Base-by-base conservation (phyloP, 2,888 invertebrate genomes). In the Zaprionus lineosus region DNA sequence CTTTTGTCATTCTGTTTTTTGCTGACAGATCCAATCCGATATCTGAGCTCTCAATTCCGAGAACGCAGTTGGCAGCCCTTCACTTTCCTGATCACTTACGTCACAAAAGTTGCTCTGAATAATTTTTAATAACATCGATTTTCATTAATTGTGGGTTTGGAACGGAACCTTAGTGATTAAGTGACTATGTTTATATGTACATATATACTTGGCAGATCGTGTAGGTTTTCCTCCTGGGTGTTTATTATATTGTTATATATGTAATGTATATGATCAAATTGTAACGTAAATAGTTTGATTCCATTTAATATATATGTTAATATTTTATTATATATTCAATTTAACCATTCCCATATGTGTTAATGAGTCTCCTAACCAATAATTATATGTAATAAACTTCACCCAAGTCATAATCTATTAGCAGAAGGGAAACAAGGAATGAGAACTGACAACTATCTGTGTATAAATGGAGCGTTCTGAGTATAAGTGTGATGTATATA, bases 31-130 rank as follows among this genome's bases (percentile, higher is more conserved):
- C 34, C 21, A 31, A 57, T 46, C 66, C 41, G 7, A 14, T 31
- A 41, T 68, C 55, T 52, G 31, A 8, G 33, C 15, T 34, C 19
- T 11, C 6, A 43, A 12, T 39, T 57, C 37, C 28, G 37, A 41
- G 29, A 31, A 41, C 9, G 40, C 29, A 19, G 8, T 33, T 29
- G 15, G 16, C 37, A 46, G 48, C 74, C 77, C 64, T 73, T 73
- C 73, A 77, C 73, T 73, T 73, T 63, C 5, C 57, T 39, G 41
- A 9, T 26, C 15, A 71, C 40, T 73, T 63, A 48, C 73, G 77
- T 73, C 77, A 74, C 28, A 37, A 39, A 31, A 55, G 19, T 28
- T 28, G 41, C n/a, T 37, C 34, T 60, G 43, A 57, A 37, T 51
- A 57, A 55, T 52, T 56, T 50, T 36, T 56, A 73, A 74, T 74